These are phyloP conservation scores for Scatophagus argus DNA, from an alignment of 2,113 vertebrate genomes.

Conservation along the genomic window DNA sequence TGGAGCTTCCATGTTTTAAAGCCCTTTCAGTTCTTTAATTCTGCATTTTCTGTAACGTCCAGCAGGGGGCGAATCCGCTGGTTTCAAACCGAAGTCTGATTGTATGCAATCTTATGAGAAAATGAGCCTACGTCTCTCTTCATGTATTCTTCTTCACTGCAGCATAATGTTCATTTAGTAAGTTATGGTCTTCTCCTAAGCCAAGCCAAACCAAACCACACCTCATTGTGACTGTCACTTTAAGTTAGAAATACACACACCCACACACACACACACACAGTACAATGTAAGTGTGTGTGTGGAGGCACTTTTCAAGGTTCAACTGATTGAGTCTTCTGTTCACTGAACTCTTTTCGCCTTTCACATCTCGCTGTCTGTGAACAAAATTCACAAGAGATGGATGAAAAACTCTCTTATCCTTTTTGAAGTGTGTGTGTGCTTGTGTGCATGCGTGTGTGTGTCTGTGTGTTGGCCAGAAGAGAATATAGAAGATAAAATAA, in stretches of 20 bases:
- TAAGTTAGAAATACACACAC: not conserved
- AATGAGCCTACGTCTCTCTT: too few species aligned
- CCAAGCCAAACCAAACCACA: too few species aligned
- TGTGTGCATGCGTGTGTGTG: constrained; percentile 16
- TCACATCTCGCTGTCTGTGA: constrained; percentile 30
- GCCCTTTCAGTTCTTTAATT: too few species aligned
- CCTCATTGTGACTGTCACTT: not conserved
- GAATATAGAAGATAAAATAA: constrained; percentile 12
- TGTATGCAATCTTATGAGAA: too few species aligned
- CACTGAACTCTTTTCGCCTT: constrained; percentile 36
- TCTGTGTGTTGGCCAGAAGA: not conserved
- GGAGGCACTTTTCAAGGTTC: not conserved
- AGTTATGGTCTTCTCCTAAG: too few species aligned
- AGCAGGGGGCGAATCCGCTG: too few species aligned
- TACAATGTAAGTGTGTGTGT: too few species aligned
- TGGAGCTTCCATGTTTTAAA: too few species aligned
- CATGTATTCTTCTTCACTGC: too few species aligned
- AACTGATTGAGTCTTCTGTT: constrained; percentile 30
- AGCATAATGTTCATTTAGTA: too few species aligned
- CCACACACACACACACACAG: not conserved
- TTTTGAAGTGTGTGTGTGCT: constrained; percentile 11
- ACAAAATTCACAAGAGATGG: constrained; percentile 26
- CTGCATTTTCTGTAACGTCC: too few species aligned
- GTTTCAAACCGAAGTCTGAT: too few species aligned
- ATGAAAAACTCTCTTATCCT: constrained; percentile 28